A percentile compares a stretch with the other conserved stretches of the same genome.
phyloP scores from a whole-genome alignment of 2,797 vertebrate genomes.

The Bucorvus abyssinicus region DNA sequence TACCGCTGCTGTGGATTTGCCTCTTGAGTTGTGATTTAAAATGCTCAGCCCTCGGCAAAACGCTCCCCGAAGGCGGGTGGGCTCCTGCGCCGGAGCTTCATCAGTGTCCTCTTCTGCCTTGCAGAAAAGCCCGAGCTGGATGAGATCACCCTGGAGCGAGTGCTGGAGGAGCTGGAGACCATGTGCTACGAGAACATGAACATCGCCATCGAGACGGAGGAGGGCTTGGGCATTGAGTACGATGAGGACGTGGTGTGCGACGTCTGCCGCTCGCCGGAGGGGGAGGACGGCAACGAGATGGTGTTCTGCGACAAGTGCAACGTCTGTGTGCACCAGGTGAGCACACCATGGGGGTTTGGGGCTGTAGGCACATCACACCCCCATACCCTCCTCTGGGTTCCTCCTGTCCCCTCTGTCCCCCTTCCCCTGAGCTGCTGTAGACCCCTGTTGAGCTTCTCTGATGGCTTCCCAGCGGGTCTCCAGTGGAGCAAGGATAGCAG shows the following conservation, averaged over 20 bases:
- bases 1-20: not conserved
- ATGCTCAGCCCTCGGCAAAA: not conserved
- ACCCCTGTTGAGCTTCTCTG: fast-evolving
- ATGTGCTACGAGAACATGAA: slow-evolving; percentile 91
- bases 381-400: fast-evolving
- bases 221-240: slow-evolving; percentile 94
- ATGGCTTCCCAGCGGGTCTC: fast-evolving
- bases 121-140: slow-evolving; percentile 89
- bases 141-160: slow-evolving; percentile 90
- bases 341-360: not conserved
- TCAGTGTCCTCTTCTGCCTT: not conserved
- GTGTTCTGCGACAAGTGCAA: slow-evolving; percentile 98
- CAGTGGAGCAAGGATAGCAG: fast-evolving
- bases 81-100: fast-evolving
- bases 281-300: slow-evolving; percentile 97
- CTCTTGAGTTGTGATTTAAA: not conserved
- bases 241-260: slow-evolving; percentile 97
- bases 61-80: not conserved
- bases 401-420: not conserved
- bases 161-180: slow-evolving; percentile 90
- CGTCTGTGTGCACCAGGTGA: slow-evolving; percentile 95
- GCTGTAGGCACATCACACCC: fast-evolving
- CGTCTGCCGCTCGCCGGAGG: slow-evolving; percentile 94
- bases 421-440: not conserved
- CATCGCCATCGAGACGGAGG: slow-evolving; percentile 90